phyloP scores from a whole-genome alignment of 30 jellyfish, hydroid and myxozoan genomes.

The Aurelia sp. region DNA sequence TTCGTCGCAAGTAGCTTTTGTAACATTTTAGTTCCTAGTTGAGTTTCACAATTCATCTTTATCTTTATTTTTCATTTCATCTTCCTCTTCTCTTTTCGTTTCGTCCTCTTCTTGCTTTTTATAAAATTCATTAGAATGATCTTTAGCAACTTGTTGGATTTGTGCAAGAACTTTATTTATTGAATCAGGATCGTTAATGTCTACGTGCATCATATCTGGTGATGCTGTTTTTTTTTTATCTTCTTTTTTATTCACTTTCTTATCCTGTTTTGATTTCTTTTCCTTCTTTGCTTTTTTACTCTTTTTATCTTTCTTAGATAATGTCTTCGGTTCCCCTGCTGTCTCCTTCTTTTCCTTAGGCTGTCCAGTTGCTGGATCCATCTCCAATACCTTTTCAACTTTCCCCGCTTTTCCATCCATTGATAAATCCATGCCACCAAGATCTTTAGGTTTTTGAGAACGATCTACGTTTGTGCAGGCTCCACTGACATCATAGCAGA shows the following conservation, averaged over 20 bases:
- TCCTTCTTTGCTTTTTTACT: slow-evolving; percentile 28
- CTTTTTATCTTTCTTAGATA: slow-evolving; percentile 71
- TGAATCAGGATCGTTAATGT: slow-evolving; percentile 84
- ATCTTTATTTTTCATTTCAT: background rate
- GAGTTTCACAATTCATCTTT: slow-evolving; percentile 59
- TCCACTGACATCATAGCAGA: slow-evolving; percentile 67
- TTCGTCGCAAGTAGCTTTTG: too few relatives aligned
- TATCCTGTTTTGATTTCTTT: slow-evolving; percentile 24
- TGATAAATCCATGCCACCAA: slow-evolving; percentile 77
- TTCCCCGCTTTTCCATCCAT: slow-evolving; percentile 64
- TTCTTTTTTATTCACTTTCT: slow-evolving; percentile 24
- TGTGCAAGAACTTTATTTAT: slow-evolving; percentile 82
- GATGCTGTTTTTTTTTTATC: slow-evolving; percentile 37
- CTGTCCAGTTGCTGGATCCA: slow-evolving; percentile 74
- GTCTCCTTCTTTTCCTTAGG: slow-evolving; percentile 11
- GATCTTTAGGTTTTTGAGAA: slow-evolving; percentile 61
- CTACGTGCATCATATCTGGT: slow-evolving; percentile 62
- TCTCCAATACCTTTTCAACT: slow-evolving; percentile 20
- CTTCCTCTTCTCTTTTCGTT: slow-evolving; percentile 27
- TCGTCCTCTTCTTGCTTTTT: slow-evolving; percentile 44
- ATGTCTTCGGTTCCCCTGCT: slow-evolving; percentile 56
- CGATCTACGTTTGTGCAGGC: slow-evolving; percentile 86
- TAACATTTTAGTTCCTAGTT: too few relatives aligned
- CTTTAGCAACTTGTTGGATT: slow-evolving; percentile 66
- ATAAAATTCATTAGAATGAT: slow-evolving; percentile 65